phyloP scores from a whole-genome alignment of 2,797 vertebrate species.

The Rhincodon typus region DNA sequence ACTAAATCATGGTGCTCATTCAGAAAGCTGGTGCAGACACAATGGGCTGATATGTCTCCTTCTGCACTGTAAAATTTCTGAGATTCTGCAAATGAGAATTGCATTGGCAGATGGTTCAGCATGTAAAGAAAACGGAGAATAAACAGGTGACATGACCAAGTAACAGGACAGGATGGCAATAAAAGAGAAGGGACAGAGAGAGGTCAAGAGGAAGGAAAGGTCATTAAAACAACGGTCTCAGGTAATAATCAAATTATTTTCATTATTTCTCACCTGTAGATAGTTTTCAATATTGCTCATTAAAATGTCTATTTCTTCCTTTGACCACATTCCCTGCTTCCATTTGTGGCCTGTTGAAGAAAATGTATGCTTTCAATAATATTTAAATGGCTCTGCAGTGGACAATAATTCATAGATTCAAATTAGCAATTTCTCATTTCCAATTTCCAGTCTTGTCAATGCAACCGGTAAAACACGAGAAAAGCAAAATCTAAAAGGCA shows the following conservation, averaged over 20 bases:
- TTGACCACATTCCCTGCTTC: slow-evolving; percentile 99
- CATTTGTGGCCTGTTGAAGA: slow-evolving; percentile 84
- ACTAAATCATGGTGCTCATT: too few relatives aligned
- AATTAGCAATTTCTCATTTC: neutral
- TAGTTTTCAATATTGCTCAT: slow-evolving; percentile 96
- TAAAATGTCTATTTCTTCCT: slow-evolving; percentile 94
- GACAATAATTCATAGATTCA: neutral
- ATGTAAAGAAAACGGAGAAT: neutral
- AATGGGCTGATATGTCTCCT: too few relatives aligned
- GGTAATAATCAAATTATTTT: neutral
- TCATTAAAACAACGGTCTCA: neutral
- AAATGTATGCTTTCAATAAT: slow-evolving; percentile 32
- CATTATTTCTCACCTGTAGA: slow-evolving; percentile 69
- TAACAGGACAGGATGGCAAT: neutral
- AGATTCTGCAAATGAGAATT: neutral
- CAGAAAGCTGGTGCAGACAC: too few relatives aligned
- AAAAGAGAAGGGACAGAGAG: neutral
- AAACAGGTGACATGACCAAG: neutral
- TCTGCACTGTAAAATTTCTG: too few relatives aligned
- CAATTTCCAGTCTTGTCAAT: neutral
- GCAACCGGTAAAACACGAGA: neutral
- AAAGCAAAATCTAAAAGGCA: neutral
- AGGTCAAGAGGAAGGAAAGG: neutral
- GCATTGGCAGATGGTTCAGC: neutral
- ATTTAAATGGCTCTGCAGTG: neutral